Conservation (phyloP, 2,113 vertebrate genomes). For the Gnathonemus longibarbis region DNA sequence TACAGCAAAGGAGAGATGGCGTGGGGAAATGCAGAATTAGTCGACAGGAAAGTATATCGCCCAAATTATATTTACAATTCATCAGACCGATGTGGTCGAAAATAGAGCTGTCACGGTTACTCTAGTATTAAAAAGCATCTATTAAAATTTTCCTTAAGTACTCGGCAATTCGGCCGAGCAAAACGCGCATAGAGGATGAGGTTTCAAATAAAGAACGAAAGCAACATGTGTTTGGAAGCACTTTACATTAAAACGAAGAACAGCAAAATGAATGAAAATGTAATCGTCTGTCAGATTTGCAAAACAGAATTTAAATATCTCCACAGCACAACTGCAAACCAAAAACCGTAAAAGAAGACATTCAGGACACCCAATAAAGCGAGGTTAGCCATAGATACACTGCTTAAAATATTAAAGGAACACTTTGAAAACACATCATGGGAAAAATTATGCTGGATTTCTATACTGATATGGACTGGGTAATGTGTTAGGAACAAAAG, state of each 20-base stretch:
- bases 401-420: too few species aligned
- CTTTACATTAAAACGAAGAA: background rate
- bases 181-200: background rate
- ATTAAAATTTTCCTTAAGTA: background rate
- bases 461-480: too few species aligned
- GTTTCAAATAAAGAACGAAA: background rate
- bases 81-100: background rate
- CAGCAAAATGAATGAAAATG: background rate
- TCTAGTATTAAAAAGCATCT: background rate
- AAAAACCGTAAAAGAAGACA: background rate
- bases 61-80: background rate
- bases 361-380: too few species aligned
- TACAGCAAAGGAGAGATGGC: too few species aligned
- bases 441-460: too few species aligned
- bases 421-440: too few species aligned
- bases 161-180: background rate
- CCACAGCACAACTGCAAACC: background rate
- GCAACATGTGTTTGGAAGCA: background rate
- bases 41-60: too few species aligned
- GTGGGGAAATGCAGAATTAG: background rate
- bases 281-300: background rate
- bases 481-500: too few species aligned
- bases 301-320: background rate
- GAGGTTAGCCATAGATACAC: too few species aligned
- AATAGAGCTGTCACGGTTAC: background rate